A percentile compares a stretch with the other conserved stretches of the same genome.
These are phyloP conservation scores for Seira sanloemensis DNA, from an alignment of 2,888 invertebrate species.

Conservation along the genomic window DNA sequence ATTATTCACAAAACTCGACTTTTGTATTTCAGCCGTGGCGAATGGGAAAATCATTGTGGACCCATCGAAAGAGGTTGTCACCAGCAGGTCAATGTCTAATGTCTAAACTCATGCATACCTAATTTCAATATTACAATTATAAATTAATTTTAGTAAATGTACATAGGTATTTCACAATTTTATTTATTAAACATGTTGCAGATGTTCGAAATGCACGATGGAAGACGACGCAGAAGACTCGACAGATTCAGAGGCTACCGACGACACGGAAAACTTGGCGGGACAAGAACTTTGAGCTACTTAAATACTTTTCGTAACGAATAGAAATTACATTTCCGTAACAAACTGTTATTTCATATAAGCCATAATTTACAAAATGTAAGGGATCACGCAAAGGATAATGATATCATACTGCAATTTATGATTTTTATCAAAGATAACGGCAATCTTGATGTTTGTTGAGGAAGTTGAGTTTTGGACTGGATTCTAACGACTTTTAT, in stretches of 20 bases:
- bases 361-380: background rate
- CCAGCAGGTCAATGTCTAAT: slow-evolving; percentile 91
- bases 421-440: too few relatives aligned
- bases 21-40: slow-evolving; percentile 61
- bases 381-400: too few relatives aligned
- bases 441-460: too few relatives aligned
- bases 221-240: slow-evolving; percentile 62
- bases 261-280: slow-evolving; percentile 26
- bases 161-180: slow-evolving; percentile 80
- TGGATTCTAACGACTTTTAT: background rate
- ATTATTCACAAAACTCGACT: too few relatives aligned
- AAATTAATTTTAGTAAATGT: slow-evolving; percentile 93
- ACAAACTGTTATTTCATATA: background rate
- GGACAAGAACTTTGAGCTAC: slow-evolving; percentile 31
- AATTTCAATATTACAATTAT: slow-evolving; percentile 91
- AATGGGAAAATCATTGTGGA: slow-evolving; percentile 74
- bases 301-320: too few relatives aligned
- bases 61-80: slow-evolving; percentile 76
- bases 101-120: slow-evolving; percentile 92
- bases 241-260: slow-evolving; percentile 21
- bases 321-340: background rate
- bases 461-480: too few relatives aligned
- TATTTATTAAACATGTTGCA: slow-evolving; percentile 32
- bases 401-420: too few relatives aligned
- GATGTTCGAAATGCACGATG: slow-evolving; percentile 68